A percentile compares a stretch with the other conserved stretches of the same genome.
phyloP scores from a whole-genome alignment of 2,797 vertebrate genomes.

The Lutjanus argentimaculatus region DNA sequence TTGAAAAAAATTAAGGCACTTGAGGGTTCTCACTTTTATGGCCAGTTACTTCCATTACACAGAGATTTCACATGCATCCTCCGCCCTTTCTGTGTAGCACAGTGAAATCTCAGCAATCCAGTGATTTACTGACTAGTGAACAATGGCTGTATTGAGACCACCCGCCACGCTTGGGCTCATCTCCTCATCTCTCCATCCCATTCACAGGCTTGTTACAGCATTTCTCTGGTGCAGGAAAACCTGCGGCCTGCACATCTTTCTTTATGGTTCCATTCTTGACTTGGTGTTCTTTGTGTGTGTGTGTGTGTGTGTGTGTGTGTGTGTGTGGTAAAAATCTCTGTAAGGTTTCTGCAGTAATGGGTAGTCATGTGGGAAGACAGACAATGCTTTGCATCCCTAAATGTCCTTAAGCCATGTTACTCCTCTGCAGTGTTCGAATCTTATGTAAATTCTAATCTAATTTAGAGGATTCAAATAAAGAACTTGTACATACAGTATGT shows the following conservation, averaged over 20 bases:
- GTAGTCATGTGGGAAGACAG: background rate
- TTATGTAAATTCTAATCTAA: slow-evolving; percentile 39
- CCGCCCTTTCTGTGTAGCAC: slow-evolving; percentile 1
- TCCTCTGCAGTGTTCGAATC: slow-evolving; percentile 14
- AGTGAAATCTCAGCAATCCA: slow-evolving; percentile 47
- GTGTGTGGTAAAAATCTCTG: background rate
- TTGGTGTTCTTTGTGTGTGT: background rate
- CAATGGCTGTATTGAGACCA: slow-evolving; percentile 44
- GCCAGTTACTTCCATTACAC: slow-evolving; percentile 18
- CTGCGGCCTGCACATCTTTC: slow-evolving; percentile 2
- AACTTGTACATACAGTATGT: background rate
- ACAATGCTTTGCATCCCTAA: slow-evolving; percentile 21
- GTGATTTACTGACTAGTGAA: slow-evolving; percentile 53
- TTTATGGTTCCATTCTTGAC: slow-evolving; percentile 5
- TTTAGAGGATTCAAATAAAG: slow-evolving; percentile 36
- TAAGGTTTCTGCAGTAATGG: slow-evolving; percentile 5
- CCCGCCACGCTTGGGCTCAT: slow-evolving; percentile 31
- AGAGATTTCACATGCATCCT: slow-evolving; percentile 11
- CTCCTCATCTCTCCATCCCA: slow-evolving; percentile 17
- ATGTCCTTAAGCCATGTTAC: slow-evolving; percentile 22
- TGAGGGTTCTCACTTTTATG: background rate
- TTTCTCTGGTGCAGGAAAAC: slow-evolving; percentile 7
- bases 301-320: slow-evolving; percentile 13
- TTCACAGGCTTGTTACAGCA: slow-evolving; percentile 30
- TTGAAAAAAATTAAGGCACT: background rate